Evolutionary conservation across 2,113 vertebrate genomes (phyloP).

Genomic region (Salminus brasiliensis): DNA sequence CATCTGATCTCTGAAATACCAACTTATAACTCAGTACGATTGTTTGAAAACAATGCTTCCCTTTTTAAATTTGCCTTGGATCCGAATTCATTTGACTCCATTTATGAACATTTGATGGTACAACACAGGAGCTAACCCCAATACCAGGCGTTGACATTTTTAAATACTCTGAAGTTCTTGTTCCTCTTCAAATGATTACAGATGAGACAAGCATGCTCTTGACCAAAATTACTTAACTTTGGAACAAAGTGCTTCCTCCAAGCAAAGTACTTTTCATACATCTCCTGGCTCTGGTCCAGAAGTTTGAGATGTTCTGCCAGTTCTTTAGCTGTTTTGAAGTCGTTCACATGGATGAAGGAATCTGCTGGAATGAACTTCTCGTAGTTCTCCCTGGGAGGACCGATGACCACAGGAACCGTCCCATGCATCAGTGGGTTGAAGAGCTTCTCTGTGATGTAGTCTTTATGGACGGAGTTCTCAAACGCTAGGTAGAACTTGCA

Average conservation of each 20-base stretch:
- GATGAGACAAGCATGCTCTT: not conserved
- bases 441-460: constrained; percentile 89
- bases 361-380: constrained; percentile 81
- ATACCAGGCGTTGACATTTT: not conserved
- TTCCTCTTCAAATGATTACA: not conserved
- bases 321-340: constrained; percentile 72
- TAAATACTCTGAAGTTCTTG: not conserved
- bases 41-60: no score
- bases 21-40: no score
- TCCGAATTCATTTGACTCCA: no score
- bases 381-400: constrained; percentile 70
- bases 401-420: constrained; percentile 78
- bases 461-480: constrained; percentile 85
- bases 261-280: not conserved
- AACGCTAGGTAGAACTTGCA: constrained; percentile 90
- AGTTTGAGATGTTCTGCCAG: constrained; percentile 1
- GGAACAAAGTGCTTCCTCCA: not conserved
- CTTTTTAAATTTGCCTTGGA: no score
- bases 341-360: constrained; percentile 87
- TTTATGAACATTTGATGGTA: no score
- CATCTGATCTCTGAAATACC: no score
- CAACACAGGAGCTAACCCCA: not conserved
- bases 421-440: constrained; percentile 79
- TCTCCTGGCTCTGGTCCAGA: constrained; percentile 12
- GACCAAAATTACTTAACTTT: no score